Base-by-base conservation (phyloP, 2,113 vertebrate genomes). In the Sphaerodactylus townsendi region DNA sequence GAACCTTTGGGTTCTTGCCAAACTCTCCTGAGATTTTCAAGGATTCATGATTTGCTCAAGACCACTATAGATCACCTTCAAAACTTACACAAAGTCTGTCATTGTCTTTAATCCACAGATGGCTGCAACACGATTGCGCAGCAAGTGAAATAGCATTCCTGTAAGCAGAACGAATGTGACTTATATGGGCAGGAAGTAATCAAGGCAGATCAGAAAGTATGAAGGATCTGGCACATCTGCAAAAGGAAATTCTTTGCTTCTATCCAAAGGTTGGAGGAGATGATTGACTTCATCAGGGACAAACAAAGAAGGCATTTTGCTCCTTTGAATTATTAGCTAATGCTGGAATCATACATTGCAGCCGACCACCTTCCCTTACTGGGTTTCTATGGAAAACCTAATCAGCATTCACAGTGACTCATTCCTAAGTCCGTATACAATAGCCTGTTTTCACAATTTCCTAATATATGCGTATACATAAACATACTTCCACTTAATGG, bases 301-400 rank as follows among this genome's bases (percentile, higher is more conserved):
- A 14, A 48, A 75, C 6, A 77, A 91, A 62, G 70, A 84, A 85
- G 84, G 89, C 87, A 86, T 33, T 41, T 72, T 78, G 83, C 79
- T 87, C 77, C 79, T 88, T 37, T 59, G 66, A 73, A 80, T 37
- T 17, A 2, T 85, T 77, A 94, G 73, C 80, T 79, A 68, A 92
- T 1, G 3, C 39, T 80, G 89, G 88, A 96, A 85, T n/a, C 86
- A 94, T 0, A 66, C 0, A 39, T 1, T 72, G 0, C 59, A 89
- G 92, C 89, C 77, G 90, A 89, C 84, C 30, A 71, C 88, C 84
- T 88, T 89, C 73, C 85, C 87, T 84, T 87, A 78, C 91, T 71
- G 0, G 1, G 92, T 95, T 90, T 90, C 94, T 92, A 91, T 74
- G 90, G 91, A 66, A 93, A 96, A 91, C 0, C 62, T 69, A 87